Percentiles rank a stretch among this genome's conserved stretches.
phyloP scores from a whole-genome alignment of 1,140 invertebrate genomes.

The Batillaria attramentaria region DNA sequence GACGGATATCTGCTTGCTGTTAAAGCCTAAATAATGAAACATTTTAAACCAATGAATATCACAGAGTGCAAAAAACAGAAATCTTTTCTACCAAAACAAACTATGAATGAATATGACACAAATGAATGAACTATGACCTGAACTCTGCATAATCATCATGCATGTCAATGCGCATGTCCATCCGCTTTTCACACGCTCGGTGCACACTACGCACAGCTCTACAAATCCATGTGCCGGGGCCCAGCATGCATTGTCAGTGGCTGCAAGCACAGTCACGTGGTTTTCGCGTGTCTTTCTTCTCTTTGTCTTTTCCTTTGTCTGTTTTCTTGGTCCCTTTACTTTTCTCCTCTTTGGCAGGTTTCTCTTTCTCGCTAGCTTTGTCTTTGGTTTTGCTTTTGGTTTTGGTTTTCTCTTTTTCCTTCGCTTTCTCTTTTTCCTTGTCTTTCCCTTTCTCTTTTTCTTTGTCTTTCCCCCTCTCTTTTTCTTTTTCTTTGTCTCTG shows the following conservation, averaged over 20 bases:
- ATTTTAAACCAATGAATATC: not conserved
- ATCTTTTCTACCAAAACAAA: not conserved
- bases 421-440: not conserved
- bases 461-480: not conserved
- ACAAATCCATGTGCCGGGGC: not conserved
- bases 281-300: conserved; percentile 1
- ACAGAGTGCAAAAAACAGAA: not conserved
- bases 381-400: not conserved
- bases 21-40: not conserved
- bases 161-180: not conserved
- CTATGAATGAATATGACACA: not conserved
- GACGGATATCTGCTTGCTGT: too few species aligned
- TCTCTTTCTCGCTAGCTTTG: not conserved
- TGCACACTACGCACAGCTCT: not conserved
- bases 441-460: conserved; percentile 24
- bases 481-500: not conserved
- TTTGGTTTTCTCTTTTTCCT: conserved; percentile 1
- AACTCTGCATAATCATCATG: not conserved
- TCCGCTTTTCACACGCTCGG: too few species aligned
- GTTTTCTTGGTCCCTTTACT: not conserved
- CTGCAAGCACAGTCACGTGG: not conserved
- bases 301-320: not conserved
- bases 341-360: not conserved
- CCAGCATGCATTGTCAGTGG: not conserved
- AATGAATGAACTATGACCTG: not conserved